Conservation (phyloP, 2,113 vertebrate species). For the Macrotis lagotis region DNA sequence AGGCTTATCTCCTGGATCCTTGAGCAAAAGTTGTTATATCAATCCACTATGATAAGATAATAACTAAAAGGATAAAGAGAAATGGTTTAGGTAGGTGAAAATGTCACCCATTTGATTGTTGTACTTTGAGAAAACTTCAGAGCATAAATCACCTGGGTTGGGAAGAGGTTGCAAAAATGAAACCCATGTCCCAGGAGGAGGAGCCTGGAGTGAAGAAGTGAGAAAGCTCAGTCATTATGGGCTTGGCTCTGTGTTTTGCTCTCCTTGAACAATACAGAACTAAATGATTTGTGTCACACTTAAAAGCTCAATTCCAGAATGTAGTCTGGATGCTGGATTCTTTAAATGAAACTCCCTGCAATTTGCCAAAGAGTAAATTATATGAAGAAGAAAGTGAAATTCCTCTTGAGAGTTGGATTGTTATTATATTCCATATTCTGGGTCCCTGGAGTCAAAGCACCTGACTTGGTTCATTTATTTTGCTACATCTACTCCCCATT, state of each 20-base stretch:
- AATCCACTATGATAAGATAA: not conserved
- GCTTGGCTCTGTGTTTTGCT: conserved; percentile 25
- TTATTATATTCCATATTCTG: not conserved
- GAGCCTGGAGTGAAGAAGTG: not conserved
- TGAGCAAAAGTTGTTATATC: not conserved
- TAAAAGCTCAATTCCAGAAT: conserved; percentile 5
- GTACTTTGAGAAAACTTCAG: not conserved
- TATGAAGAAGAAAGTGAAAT: not conserved
- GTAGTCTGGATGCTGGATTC: not conserved
- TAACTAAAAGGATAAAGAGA: conserved; percentile 12
- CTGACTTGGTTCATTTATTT: conserved; percentile 6
- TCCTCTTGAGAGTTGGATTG: not conserved
- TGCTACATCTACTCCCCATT: not conserved
- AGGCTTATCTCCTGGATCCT: not conserved
- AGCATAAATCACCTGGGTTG: not conserved
- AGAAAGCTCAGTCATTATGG: not conserved
- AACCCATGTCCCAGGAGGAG: not conserved
- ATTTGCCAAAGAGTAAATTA: conserved; percentile 27
- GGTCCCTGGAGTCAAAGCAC: conserved; percentile 20
- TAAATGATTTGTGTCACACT: not conserved
- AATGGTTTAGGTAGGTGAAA: not conserved
- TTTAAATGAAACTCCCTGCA: conserved; percentile 26
- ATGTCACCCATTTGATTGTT: not conserved
- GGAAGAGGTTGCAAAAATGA: conserved; percentile 5
- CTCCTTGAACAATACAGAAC: not conserved